phyloP scores from a whole-genome alignment of 2,113 vertebrate genomes.

The Sterna hirundo region DNA sequence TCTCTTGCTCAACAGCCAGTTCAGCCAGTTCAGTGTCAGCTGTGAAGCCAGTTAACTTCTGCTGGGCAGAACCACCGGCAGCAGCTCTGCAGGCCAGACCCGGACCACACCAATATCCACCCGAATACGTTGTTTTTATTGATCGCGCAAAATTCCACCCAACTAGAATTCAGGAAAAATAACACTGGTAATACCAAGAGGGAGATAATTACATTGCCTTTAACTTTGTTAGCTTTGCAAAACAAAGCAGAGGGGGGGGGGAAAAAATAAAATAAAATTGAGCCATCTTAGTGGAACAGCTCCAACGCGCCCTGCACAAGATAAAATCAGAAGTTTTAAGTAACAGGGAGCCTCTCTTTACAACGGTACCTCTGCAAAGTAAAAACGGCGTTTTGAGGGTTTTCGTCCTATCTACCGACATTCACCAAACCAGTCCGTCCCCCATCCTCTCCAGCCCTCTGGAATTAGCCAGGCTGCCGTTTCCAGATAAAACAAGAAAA shows the following conservation, averaged over 20 bases:
- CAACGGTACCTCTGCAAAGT: background rate
- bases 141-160: background rate
- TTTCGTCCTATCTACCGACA: background rate
- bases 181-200: background rate
- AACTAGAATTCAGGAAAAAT: background rate
- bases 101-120: background rate
- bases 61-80: background rate
- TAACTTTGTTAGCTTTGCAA: background rate
- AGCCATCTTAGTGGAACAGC: background rate
- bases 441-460: background rate
- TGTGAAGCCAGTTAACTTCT: background rate
- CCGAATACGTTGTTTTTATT: background rate
- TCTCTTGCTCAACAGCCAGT: conserved; percentile 31
- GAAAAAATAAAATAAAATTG: too few relatives aligned
- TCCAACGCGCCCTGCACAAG: background rate
- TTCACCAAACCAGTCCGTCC: background rate
- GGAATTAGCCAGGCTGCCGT: background rate
- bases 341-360: background rate
- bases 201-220: background rate
- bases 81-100: background rate
- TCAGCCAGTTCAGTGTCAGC: background rate
- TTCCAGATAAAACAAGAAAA: background rate
- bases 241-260: background rate
- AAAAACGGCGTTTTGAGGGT: background rate
- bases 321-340: background rate